These are phyloP conservation scores for Hypolimnas misippus DNA, from an alignment of 2,888 invertebrate genomes.

Conservation along the genomic window DNA sequence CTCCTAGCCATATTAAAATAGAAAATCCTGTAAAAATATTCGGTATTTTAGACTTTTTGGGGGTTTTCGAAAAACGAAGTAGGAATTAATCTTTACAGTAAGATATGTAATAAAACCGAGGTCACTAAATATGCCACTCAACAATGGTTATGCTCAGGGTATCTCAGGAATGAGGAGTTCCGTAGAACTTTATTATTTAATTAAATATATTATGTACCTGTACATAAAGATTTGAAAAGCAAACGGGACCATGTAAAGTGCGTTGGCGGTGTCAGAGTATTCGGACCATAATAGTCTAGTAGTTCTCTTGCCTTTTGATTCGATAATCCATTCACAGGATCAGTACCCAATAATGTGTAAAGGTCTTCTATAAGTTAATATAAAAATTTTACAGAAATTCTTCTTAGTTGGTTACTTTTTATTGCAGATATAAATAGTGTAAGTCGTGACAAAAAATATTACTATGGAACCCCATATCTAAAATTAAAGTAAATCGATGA, in stretches of 20 bases:
- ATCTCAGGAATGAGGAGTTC: too few relatives aligned
- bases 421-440: too few relatives aligned
- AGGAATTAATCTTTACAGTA: neutral
- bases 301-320: constrained; percentile 82
- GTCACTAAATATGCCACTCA: too few relatives aligned
- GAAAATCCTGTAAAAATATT: constrained; percentile 91
- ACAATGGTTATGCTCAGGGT: too few relatives aligned
- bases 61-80: neutral
- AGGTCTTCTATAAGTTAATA: constrained; percentile 56
- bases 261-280: constrained; percentile 89
- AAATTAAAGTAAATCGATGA: too few relatives aligned
- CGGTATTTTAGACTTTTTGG: neutral
- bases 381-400: neutral
- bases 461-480: too few relatives aligned
- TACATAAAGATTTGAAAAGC: constrained; percentile 78
- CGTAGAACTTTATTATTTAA: too few relatives aligned
- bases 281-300: constrained; percentile 86
- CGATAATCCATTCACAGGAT: constrained; percentile 84
- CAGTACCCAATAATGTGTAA: constrained; percentile 58
- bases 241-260: constrained; percentile 87
- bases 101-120: too few relatives aligned
- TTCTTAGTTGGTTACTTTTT: too few relatives aligned
- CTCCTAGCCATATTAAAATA: constrained; percentile 90
- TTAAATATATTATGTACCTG: constrained; percentile 54
- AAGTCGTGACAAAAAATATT: too few relatives aligned